Evolutionary conservation across 1,140 invertebrate species (phyloP).

Genomic region (Marisa cornuarietis): DNA sequence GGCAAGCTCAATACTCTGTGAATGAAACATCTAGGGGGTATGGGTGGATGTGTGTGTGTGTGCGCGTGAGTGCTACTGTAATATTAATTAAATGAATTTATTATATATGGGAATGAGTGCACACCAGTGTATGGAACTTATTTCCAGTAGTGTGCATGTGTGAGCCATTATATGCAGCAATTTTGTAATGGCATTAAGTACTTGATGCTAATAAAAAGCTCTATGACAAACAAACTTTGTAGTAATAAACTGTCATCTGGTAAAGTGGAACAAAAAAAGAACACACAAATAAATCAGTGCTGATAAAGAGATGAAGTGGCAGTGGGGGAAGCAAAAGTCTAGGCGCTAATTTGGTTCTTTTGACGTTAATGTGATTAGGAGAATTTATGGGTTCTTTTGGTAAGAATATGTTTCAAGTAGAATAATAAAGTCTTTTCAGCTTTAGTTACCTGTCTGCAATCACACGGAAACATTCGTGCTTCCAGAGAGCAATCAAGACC

Average conservation of each 20-base stretch:
- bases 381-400: not conserved
- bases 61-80: too few species aligned
- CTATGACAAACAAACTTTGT: too few species aligned
- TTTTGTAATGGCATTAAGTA: too few species aligned
- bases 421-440: not conserved
- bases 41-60: too few species aligned
- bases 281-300: not conserved
- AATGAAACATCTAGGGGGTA: too few species aligned
- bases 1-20: too few species aligned
- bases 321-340: not conserved
- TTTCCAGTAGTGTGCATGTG: too few species aligned
- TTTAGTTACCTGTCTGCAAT: conserved; percentile 82
- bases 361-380: not conserved
- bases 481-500: conserved; percentile 83
- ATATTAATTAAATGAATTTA: too few species aligned
- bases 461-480: conserved; percentile 88
- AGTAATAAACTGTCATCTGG: not conserved
- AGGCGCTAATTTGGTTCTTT: not conserved
- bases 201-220: too few species aligned
- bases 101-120: too few species aligned
- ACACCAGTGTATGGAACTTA: too few species aligned
- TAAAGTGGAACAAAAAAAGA: not conserved
- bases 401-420: not conserved
- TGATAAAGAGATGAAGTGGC: not conserved
- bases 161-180: too few species aligned